These are phyloP conservation scores for Myotis brandtii DNA, from an alignment of 2,113 vertebrate genomes.

Conservation along the genomic window DNA sequence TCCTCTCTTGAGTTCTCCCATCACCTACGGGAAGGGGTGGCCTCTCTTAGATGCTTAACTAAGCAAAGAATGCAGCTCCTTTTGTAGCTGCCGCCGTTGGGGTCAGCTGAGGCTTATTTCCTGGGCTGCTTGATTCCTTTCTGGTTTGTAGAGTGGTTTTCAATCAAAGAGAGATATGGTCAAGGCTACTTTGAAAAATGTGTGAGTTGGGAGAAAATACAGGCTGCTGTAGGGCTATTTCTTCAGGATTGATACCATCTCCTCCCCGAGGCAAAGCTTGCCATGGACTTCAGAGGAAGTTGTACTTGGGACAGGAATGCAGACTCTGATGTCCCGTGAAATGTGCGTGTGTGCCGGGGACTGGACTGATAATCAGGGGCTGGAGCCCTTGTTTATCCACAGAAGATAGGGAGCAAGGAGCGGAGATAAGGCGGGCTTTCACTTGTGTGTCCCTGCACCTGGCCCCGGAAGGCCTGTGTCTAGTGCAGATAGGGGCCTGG, in stretches of 20 bases:
- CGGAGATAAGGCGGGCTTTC: constrained; percentile 65
- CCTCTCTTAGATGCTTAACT: background rate
- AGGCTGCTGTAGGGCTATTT: background rate
- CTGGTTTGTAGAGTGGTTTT: constrained; percentile 46
- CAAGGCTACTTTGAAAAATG: background rate
- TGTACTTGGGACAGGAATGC: constrained; percentile 66
- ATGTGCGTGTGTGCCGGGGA: constrained; percentile 40
- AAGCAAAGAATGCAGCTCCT: background rate
- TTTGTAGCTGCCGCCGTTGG: constrained; percentile 24
- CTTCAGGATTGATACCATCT: constrained; percentile 17
- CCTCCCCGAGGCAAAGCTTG: background rate
- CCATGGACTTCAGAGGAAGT: constrained; percentile 60
- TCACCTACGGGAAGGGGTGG: background rate
- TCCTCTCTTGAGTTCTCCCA: background rate
- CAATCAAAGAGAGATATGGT: background rate
- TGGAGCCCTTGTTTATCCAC: constrained; percentile 70
- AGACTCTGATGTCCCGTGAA: background rate
- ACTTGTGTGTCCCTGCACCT: background rate
- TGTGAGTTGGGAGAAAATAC: constrained; percentile 40
- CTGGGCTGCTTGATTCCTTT: background rate
- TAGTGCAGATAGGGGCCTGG: background rate
- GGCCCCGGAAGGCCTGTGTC: constrained; percentile 12
- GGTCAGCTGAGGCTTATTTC: constrained; percentile 47
- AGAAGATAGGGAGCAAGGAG: constrained; percentile 66
- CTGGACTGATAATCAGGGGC: constrained; percentile 65